Conservation (phyloP, 2,113 vertebrate genomes). For the Arothron firmamentum region DNA sequence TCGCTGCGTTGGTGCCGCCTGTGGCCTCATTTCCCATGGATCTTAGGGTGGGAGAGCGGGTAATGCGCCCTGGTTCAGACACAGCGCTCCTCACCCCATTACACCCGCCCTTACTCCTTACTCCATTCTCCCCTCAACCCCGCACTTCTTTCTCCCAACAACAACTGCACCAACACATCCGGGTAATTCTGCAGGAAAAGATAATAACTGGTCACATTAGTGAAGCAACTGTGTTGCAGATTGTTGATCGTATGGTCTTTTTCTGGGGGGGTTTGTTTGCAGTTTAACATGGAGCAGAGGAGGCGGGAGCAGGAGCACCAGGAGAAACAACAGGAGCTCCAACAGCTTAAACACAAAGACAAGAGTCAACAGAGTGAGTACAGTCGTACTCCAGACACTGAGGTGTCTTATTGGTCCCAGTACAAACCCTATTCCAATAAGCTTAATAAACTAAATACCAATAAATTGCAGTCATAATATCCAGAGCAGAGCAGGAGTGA, state of each 20-base stretch:
- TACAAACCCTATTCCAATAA: conserved; percentile 14
- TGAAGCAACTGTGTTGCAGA: too few relatives aligned
- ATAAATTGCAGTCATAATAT: too few relatives aligned
- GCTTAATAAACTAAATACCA: not conserved
- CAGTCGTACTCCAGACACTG: not conserved
- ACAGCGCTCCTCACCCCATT: conserved; percentile 84
- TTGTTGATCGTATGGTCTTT: too few relatives aligned
- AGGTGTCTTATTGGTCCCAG: not conserved
- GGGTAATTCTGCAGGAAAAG: conserved; percentile 62
- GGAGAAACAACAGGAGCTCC: conserved; percentile 88
- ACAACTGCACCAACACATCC: conserved; percentile 81
- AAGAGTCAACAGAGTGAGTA: conserved; percentile 91
- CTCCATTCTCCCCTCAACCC: conserved; percentile 71
- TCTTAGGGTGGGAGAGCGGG: conserved; percentile 88
- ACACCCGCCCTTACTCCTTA: conserved; percentile 83
- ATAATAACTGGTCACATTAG: too few relatives aligned
- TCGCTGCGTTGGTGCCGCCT: conserved; percentile 38
- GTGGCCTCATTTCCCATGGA: conserved; percentile 85
- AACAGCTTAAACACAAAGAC: conserved; percentile 91
- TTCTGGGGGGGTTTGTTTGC: too few relatives aligned
- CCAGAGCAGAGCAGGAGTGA: not conserved
- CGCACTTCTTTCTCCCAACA: conserved; percentile 79
- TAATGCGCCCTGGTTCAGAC: conserved; percentile 79
- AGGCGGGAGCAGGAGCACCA: conserved; percentile 78
- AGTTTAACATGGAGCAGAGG: conserved; percentile 86